Conservation (phyloP, 2,113 vertebrate species). For the Calonectris borealis region DNA sequence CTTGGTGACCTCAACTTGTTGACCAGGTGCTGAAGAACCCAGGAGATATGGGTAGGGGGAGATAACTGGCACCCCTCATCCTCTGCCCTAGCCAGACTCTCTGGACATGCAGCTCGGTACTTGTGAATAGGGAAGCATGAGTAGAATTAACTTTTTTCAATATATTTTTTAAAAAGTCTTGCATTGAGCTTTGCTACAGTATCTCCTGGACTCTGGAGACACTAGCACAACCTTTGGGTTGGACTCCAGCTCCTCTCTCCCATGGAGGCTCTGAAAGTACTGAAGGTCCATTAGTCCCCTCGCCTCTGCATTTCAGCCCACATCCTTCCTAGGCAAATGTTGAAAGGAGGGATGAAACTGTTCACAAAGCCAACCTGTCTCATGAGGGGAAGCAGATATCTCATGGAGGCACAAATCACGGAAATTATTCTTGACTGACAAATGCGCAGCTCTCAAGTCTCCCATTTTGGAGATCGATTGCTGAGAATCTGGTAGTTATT, state of each 20-base stretch:
- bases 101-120: background rate
- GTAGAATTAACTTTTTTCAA: background rate
- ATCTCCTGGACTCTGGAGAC: background rate
- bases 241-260: background rate
- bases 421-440: constrained; percentile 12
- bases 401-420: background rate
- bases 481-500: background rate
- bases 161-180: background rate
- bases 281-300: background rate
- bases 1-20: background rate
- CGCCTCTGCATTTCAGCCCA: background rate
- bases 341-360: background rate
- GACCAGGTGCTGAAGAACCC: background rate
- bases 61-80: rapidly evolving
- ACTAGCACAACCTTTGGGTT: background rate
- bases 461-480: background rate
- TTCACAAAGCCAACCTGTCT: background rate
- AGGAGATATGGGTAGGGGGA: background rate
- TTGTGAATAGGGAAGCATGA: background rate
- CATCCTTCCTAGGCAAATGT: background rate
- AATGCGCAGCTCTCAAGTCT: background rate
- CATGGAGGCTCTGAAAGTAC: background rate
- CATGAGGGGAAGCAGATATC: background rate
- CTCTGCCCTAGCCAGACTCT: background rate
- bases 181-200: background rate